Conservation (phyloP, 2,888 invertebrate species). For the Ectropis crepuscularia region DNA sequence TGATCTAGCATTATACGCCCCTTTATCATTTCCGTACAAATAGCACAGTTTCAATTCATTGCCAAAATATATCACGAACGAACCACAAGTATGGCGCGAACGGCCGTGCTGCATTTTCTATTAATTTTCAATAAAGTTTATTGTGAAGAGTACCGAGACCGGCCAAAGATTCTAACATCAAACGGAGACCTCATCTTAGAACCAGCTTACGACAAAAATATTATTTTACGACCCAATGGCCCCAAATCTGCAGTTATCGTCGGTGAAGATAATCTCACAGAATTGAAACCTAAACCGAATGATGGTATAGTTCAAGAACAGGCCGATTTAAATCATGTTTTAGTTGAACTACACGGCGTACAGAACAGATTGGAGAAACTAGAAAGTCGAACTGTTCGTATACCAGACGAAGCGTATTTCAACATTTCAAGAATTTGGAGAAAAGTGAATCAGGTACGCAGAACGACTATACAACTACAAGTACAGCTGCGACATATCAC, state of each 20-base stretch:
- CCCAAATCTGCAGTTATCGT: conserved; percentile 88
- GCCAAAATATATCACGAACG: too few relatives aligned
- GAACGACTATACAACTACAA: conserved; percentile 74
- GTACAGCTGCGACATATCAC: conserved; percentile 72
- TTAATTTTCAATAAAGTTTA: conserved; percentile 53
- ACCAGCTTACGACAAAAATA: conserved; percentile 91
- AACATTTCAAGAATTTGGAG: conserved; percentile 60
- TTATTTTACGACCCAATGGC: conserved; percentile 89
- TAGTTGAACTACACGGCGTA: conserved; percentile 53
- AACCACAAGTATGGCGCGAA: conserved; percentile 53
- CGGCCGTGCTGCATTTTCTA: conserved; percentile 51
- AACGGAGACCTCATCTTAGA: conserved; percentile 93
- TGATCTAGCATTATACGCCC: too few relatives aligned
- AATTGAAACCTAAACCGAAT: conserved; percentile 65
- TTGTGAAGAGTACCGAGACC: conserved; percentile 86
- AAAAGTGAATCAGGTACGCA: conserved; percentile 59
- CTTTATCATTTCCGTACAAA: too few relatives aligned
- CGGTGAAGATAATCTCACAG: conserved; percentile 87
- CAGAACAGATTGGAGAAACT: conserved; percentile 59
- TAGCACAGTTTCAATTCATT: too few relatives aligned
- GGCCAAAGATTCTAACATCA: conserved; percentile 77
- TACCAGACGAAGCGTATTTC: conserved; percentile 44
- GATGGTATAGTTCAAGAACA: conserved; percentile 31
- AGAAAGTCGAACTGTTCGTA: conserved; percentile 50
- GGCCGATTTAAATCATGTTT: conserved; percentile 44